These are phyloP conservation scores for Chrysogorgia sp. DNA, from an alignment of 92 coral and sea anemone genomes.

Conservation along the genomic window DNA sequence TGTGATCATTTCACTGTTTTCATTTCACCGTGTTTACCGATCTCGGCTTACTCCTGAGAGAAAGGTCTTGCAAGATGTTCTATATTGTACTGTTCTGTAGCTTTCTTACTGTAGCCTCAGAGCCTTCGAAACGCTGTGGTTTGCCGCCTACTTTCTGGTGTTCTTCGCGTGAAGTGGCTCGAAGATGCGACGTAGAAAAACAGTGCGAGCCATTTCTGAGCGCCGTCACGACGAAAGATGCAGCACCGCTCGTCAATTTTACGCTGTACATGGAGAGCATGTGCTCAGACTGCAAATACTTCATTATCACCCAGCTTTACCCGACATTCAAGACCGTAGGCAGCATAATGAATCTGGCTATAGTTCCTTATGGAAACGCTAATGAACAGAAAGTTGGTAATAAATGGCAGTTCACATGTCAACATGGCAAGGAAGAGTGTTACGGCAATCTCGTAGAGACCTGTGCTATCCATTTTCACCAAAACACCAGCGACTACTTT, in stretches of 20 bases:
- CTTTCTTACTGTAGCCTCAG: too few species aligned
- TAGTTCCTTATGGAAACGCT: slow-evolving; percentile 83
- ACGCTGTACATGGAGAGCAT: slow-evolving; percentile 71
- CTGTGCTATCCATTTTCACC: slow-evolving; percentile 66
- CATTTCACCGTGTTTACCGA: too few species aligned
- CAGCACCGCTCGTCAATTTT: slow-evolving; percentile 64
- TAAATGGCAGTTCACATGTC: slow-evolving; percentile 68
- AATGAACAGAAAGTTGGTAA: slow-evolving; percentile 48
- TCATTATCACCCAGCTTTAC: slow-evolving; percentile 61
- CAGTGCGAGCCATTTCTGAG: too few species aligned
- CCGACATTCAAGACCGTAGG: slow-evolving; percentile 73
- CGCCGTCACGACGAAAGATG: too few species aligned
- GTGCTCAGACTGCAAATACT: slow-evolving; percentile 72
- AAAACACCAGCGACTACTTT: slow-evolving; percentile 56
- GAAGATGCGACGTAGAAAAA: too few species aligned
- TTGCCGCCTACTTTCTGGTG: too few species aligned
- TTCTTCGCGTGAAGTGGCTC: too few species aligned
- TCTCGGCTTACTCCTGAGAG: too few species aligned
- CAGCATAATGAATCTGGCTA: slow-evolving; percentile 67
- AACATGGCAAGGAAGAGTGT: slow-evolving; percentile 75
- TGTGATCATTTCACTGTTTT: too few species aligned
- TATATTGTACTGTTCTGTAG: too few species aligned
- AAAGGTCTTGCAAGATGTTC: too few species aligned
- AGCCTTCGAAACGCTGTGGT: too few species aligned
- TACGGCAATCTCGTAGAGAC: slow-evolving; percentile 77